Base-by-base conservation (phyloP, 1,140 invertebrate genomes). In the Sitophilus oryzae region DNA sequence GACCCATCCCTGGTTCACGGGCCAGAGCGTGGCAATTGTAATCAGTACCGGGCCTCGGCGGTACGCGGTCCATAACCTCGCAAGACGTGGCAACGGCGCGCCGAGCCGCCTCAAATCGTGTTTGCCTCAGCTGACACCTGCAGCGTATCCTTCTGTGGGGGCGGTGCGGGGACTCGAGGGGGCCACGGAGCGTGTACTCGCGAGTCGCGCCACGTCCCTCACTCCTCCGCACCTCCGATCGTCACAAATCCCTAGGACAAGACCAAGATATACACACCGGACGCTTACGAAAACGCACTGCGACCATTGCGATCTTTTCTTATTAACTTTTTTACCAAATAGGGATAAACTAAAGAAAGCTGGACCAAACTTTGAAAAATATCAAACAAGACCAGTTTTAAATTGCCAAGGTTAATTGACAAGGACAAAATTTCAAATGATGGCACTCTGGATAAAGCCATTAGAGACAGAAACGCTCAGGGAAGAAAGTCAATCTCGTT, bases 51-150 rank as follows among this genome's bases (percentile, higher is more conserved):
- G 11, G 25, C 25, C 5, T 5, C 25, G 25, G 25, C 25, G 11
- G 5, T 30, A n/a, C 51, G 52, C 52, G 52, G 52, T 55, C 52
- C 52, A 55, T 55, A 55, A 55, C 52, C 52, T 23, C 52, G 20
- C 37, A 36, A 25, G 15, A 55, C 40, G 41, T 42, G 54, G 54
- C 54, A 56, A 49, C 54, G 34, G 6, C 40, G 46, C 53, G n/a
- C n/a, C n/a, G n/a, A n/a, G n/a, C n/a, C n/a, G n/a, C n/a, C n/a
- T n/a, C n/a, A n/a, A n/a, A n/a, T n/a, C n/a, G n/a, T n/a, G n/a
- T 58, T 61, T 34, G 57, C 60, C 62, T 62, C 65, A 67, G 62
- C 65, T 65, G 67, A 70, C 68, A 70, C 68, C 68, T 70, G 68
- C 68, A 70, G 67, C 61, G 62, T 64, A 61, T 65, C 60, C 52